These are phyloP conservation scores for Delichon dasypus DNA, from an alignment of 2,797 vertebrate genomes.

Conservation along the genomic window DNA sequence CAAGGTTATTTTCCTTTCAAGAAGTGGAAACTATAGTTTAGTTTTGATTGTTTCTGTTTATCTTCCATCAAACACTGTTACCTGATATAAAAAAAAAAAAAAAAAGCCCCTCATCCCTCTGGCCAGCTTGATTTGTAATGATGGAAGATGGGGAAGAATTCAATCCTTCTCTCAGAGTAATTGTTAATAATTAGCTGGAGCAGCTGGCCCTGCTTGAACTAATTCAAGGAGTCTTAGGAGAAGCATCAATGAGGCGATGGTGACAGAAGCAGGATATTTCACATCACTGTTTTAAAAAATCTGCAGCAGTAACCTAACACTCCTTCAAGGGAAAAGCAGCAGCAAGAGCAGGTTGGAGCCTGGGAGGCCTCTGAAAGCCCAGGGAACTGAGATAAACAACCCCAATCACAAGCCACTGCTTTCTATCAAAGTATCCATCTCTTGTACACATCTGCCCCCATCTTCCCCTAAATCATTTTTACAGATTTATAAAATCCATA, in stretches of 20 bases:
- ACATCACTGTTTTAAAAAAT: not conserved
- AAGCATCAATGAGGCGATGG: not conserved
- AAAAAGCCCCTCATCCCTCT: conserved; percentile 21
- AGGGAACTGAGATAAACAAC: not conserved
- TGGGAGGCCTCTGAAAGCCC: not conserved
- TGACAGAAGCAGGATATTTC: not conserved
- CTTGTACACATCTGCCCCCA: not conserved
- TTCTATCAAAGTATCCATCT: not conserved
- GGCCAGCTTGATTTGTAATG: not conserved
- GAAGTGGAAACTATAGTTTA: not conserved
- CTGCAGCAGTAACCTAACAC: not conserved
- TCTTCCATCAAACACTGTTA: not conserved
- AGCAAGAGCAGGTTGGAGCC: not conserved
- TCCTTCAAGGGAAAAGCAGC: not conserved
- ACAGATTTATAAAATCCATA: not conserved
- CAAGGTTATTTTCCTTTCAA: not conserved
- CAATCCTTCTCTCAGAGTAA: not conserved
- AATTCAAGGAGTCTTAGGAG: not conserved
- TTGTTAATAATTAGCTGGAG: not conserved
- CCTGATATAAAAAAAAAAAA: too few species aligned
- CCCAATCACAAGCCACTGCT: not conserved
- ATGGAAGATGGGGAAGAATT: not conserved
- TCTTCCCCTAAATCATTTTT: not conserved
- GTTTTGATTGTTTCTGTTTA: conserved; percentile 1
- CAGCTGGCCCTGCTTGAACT: not conserved